Percentiles rank a stretch among this genome's conserved stretches.
Evolutionary conservation across 1,140 invertebrate genomes (phyloP).

Genomic region (Vollenhovia emeryi): DNA sequence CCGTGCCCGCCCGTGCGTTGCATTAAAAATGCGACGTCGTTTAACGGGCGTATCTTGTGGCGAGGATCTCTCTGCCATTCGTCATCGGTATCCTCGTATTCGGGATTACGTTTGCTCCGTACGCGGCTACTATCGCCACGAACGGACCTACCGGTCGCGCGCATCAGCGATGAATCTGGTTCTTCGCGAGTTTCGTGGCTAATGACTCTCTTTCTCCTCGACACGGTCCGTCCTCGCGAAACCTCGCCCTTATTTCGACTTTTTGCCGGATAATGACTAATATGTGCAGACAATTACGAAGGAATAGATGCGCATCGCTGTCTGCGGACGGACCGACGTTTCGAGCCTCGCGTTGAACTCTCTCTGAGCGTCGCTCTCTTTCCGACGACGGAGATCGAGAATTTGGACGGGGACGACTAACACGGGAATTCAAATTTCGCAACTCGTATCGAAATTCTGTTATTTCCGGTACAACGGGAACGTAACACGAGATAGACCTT

Average conservation of each 20-base stretch:
- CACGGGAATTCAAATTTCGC: not conserved
- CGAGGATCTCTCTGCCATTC: conserved; percentile 73
- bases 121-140: conserved; percentile 43
- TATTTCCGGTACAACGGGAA: conserved; percentile 17
- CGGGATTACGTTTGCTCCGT: conserved; percentile 64
- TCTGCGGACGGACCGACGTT: not conserved
- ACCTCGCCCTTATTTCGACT: not conserved
- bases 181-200: conserved; percentile 27
- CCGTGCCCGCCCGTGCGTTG: conserved; percentile 54
- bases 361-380: not conserved
- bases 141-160: conserved; percentile 23
- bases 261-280: conserved; percentile 46
- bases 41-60: conserved; percentile 75
- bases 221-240: not conserved
- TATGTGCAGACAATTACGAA: conserved; percentile 48
- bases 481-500: conserved; percentile 45
- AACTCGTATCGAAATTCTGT: not conserved
- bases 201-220: conserved; percentile 51
- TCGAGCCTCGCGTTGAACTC: not conserved
- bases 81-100: conserved; percentile 76
- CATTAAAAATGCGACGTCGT: conserved; percentile 80
- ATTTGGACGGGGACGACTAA: not conserved
- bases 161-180: conserved; percentile 25
- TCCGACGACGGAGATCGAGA: not conserved
- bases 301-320: not conserved